Conservation (phyloP, 2,113 vertebrate species). For the mouse (Mus musculus) region GRCm39 chr12:97367001-97367500, state of each 20-base stretch:
- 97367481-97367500: neutral
- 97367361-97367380: neutral
- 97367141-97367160: neutral
- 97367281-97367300: neutral
- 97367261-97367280: neutral
- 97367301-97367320: neutral
- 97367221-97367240: neutral
- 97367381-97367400: neutral
- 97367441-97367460: constrained; percentile 32
- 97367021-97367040: neutral
- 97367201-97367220: neutral
- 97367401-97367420: neutral
- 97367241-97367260: neutral
- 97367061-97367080: neutral
- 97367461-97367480: neutral
- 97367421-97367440: neutral
- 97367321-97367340: neutral
- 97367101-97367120: neutral
- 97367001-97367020: neutral
- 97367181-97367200: neutral
- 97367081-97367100: no score
- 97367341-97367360: neutral
- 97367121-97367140: no score
- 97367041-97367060: neutral
- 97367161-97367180: neutral